Percentiles rank a stretch among this genome's conserved stretches.
phyloP scores from a whole-genome alignment of 2,113 vertebrate species.

The Platichthys flesus region DNA sequence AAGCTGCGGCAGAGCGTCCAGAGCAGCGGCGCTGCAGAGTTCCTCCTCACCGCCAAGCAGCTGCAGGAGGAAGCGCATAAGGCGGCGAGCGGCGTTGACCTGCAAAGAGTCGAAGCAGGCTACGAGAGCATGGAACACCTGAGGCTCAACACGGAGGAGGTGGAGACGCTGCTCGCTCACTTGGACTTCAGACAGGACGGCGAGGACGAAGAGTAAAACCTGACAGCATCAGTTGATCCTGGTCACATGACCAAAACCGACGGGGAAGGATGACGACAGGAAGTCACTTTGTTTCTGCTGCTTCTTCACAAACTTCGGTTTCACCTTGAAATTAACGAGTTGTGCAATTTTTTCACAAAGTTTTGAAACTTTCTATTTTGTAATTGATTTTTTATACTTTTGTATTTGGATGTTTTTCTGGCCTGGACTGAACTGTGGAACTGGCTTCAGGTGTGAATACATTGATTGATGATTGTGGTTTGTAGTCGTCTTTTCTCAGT shows the following conservation, averaged over 20 bases:
- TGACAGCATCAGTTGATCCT: not conserved
- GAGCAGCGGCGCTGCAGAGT: constrained; percentile 80
- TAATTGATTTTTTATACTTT: constrained; percentile 40
- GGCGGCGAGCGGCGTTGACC: constrained; percentile 75
- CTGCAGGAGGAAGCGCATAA: constrained; percentile 81
- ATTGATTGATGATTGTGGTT: not conserved
- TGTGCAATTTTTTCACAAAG: constrained; percentile 12
- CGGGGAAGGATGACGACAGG: not conserved
- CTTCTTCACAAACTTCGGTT: too few species aligned
- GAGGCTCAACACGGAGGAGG: constrained; percentile 81
- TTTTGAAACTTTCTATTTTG: too few species aligned
- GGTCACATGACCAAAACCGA: not conserved
- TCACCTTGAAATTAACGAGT: not conserved
- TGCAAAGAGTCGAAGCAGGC: constrained; percentile 85
- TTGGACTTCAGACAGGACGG: constrained; percentile 81
- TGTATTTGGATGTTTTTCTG: not conserved
- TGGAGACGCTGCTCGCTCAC: constrained; percentile 74
- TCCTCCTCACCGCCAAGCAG: constrained; percentile 82
- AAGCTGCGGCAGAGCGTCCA: constrained; percentile 84
- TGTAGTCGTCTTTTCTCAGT: too few species aligned
- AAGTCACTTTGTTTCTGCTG: too few species aligned
- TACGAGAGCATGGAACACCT: constrained; percentile 91
- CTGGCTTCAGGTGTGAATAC: constrained; percentile 33
- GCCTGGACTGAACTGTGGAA: not conserved
- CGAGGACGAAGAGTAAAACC: not conserved